Evolutionary conservation across 2,113 vertebrate genomes (phyloP), one percentile per base, ranked within the genome.

Genomic region (Microcebus lehilahytsara): DNA sequence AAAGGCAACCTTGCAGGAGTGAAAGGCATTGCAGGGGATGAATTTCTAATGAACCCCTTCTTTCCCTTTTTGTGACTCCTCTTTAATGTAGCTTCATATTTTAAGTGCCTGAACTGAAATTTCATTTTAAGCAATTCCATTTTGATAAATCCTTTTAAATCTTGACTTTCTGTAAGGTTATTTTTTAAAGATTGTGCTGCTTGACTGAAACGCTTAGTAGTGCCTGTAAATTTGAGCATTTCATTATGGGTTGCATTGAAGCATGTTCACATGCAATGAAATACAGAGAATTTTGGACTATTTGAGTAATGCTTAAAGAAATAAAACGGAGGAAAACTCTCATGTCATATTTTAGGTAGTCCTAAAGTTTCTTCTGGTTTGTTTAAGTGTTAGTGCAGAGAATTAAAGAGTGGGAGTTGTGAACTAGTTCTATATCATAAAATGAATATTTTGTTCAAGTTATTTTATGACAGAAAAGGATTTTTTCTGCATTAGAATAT

Each of bases 181-280:
- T 99, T 99, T 99, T 99, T 99, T 99, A 99, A 99, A 99, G 99
- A 99, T 99, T 99, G 99, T 99, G 98, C 99, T 99, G 99, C 99
- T 99, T 99, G 99, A 99, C 99, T 99, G 99, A 99, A 99, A 99
- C 85, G 99, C 99, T 99, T 99, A 99, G 99, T 98, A 99, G 99
- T 99, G 99, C 99, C 99, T 99, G 99, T 99, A 99, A 99, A 99
- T 99, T 99, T 99, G 99, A 99, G 99, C 99, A 99, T 99, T 99
- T 99, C 99, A 99, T 99, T 99, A 99, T 99, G 99, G 99, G 99
- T 99, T 99, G 99, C 99, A 99, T 99, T 99, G 99, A 99, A 99
- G 99, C 99, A 99, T 99, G 99, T 98, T 99, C 96, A 95, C 97
- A 98, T 99, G 99, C 98, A 98, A 98, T 98, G 98, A 99, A 99